Evolutionary conservation across 2,888 invertebrate species (phyloP), one percentile per base, ranked within the genome.

Genomic region (Meteorus cinctellus): DNA sequence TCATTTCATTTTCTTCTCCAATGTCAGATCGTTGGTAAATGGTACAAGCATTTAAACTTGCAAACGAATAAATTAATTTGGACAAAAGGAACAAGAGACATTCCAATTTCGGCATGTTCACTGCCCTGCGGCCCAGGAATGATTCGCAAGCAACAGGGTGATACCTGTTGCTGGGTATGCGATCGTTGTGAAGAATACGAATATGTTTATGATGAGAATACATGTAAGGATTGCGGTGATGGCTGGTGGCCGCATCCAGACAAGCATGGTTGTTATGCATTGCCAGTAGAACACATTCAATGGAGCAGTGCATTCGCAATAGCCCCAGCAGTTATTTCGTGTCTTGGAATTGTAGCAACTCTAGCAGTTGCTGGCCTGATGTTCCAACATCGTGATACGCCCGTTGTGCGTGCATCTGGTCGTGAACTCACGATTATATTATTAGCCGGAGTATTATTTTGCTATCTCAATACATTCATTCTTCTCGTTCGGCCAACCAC

Each of bases 141-240:
- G 91, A 92, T 94, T 78, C 93, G 93, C 84, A 93, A 92, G 86
- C 93, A 94, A 89, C 92, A 92, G 90, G 93, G 93, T 8, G 93
- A 94, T 86, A 92, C 92, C 62, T 95, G 95, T 89, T 95, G 95
- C 89, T 95, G 95, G 95, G 93, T 94, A 29, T 95, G 95, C 86
- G 93, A 94, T 83, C 92, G 92, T 76, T 95, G 95, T 87, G 92
- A 93, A 84, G 92, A 92, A 8, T 93, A 92, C 86, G 94, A 95
- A 87, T 94, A 91, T 82, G 93, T 94, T 5, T 90, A 90, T 81
- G 92, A 94, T 84, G 93, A 93, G 83, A 93, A 92, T 78, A 93
- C 92, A 29, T 94, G 94, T 85, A 89, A 86, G 78, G 93, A 93
- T 83, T 94, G 94, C 81, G 94, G 93, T 0, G 91, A 92, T 29